Conservation (phyloP, 1,140 invertebrate species). For the Forficula auricularia region DNA sequence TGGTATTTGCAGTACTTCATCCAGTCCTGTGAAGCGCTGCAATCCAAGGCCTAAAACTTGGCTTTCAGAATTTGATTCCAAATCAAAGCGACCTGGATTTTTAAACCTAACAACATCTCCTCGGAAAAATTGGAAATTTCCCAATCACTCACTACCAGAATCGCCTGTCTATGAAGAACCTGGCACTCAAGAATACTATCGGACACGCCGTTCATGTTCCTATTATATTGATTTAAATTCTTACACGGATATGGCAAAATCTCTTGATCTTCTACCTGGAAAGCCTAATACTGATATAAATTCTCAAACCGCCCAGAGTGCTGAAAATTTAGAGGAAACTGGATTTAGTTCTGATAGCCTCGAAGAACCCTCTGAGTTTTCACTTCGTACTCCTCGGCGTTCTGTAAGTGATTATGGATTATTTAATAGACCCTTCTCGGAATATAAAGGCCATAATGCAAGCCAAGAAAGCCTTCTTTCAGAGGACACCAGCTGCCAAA, state of each 20-base stretch:
- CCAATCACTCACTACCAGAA: conserved; percentile 28
- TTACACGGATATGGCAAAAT: conserved; percentile 24
- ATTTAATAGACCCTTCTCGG: conserved; percentile 25
- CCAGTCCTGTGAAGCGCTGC: no score
- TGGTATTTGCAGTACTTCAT: no score
- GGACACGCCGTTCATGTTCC: conserved; percentile 25
- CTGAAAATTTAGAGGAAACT: conserved; percentile 21
- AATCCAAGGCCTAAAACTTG: no score
- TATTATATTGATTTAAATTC: conserved; percentile 27
- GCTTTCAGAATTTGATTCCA: no score
- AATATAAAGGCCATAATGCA: neutral
- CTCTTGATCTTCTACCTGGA: conserved; percentile 23
- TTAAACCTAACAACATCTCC: no score
- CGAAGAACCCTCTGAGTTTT: conserved; percentile 43
- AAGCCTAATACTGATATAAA: no score
- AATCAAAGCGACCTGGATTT: no score
- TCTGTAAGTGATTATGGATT: conserved; percentile 63
- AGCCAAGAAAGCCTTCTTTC: conserved; percentile 62
- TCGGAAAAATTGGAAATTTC: neutral
- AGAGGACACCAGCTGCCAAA: conserved; percentile 32
- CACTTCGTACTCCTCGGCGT: conserved; percentile 36
- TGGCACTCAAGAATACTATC: conserved; percentile 22
- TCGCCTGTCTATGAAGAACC: conserved; percentile 31
- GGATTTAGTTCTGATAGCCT: conserved; percentile 53
- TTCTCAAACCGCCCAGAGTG: conserved; percentile 15